These are phyloP conservation scores for Salmo trutta DNA, from an alignment of 2,797 vertebrate genomes.

Conservation along the genomic window DNA sequence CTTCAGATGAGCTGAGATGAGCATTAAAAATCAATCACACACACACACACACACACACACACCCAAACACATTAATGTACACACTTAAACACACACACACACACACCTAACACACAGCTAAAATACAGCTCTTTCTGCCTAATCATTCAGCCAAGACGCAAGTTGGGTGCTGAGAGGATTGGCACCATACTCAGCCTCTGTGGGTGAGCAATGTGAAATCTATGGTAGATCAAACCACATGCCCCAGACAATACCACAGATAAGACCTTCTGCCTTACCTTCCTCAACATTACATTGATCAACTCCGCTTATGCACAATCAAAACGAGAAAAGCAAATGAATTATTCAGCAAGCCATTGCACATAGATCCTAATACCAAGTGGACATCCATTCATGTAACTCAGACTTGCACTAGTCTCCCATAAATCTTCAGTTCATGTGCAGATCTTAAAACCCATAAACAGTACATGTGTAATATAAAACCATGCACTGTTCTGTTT, in stretches of 20 bases:
- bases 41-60: slow-evolving; percentile 6
- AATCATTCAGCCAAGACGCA: slow-evolving; percentile 67
- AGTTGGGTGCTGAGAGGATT: slow-evolving; percentile 47
- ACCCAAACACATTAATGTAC: slow-evolving; percentile 49
- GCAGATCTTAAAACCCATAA: not conserved
- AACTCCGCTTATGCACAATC: slow-evolving; percentile 25
- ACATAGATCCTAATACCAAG: no score
- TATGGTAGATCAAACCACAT: slow-evolving; percentile 61
- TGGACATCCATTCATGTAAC: no score
- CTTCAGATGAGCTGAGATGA: not conserved
- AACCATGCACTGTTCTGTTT: not conserved
- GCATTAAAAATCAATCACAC: not conserved
- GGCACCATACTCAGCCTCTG: slow-evolving; percentile 55
- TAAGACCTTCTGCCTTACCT: slow-evolving; percentile 48
- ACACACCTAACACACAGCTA: slow-evolving; percentile 5
- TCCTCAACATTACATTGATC: slow-evolving; percentile 49
- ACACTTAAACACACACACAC: slow-evolving; percentile 44
- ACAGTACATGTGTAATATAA: not conserved
- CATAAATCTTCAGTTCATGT: not conserved
- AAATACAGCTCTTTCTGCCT: slow-evolving; percentile 46
- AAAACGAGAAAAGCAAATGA: not conserved
- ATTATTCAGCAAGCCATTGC: no score
- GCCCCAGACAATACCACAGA: slow-evolving; percentile 63
- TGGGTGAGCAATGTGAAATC: slow-evolving; percentile 72
- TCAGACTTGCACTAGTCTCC: no score